A percentile compares a stretch with the other conserved stretches of the same genome.
Conservation (phyloP, 2,113 vertebrate genomes). For the Malurus cyaneus region DNA sequence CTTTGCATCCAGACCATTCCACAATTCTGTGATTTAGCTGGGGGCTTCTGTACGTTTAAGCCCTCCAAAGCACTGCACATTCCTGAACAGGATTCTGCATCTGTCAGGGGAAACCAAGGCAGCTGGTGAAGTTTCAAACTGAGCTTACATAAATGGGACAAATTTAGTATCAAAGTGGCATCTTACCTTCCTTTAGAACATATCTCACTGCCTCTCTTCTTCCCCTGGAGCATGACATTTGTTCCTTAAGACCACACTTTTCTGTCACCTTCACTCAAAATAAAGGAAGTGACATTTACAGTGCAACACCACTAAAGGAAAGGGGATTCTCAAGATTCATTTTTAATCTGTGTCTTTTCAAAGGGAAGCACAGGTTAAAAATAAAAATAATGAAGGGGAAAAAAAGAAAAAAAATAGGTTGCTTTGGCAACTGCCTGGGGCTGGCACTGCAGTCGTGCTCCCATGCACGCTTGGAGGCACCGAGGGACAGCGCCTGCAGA, state of each 20-base stretch:
- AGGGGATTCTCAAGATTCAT: conserved; percentile 22
- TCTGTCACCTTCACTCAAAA: conserved; percentile 39
- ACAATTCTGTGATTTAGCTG: background rate
- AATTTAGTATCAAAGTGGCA: conserved; percentile 8
- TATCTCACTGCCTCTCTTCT: background rate
- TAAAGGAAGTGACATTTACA: conserved; percentile 22
- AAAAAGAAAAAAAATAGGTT: background rate
- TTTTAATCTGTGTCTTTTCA: conserved; percentile 45
- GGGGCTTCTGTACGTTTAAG: background rate
- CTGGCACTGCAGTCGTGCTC: background rate
- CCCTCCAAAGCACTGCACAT: background rate
- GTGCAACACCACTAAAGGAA: conserved; percentile 12
- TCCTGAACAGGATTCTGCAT: background rate
- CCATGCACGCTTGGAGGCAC: background rate
- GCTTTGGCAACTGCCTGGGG: conserved; percentile 32
- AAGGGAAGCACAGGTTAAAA: conserved; percentile 13
- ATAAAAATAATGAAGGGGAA: background rate
- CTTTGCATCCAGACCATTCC: background rate
- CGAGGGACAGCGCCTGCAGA: background rate
- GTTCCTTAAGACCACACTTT: conserved; percentile 7
- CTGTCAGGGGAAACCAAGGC: background rate
- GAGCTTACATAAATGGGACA: background rate
- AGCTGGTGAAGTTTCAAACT: background rate
- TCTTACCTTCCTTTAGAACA: conserved; percentile 6
- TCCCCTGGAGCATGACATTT: background rate